Conservation (phyloP, 2,113 vertebrate species). For the Ictalurus furcatus region DNA sequence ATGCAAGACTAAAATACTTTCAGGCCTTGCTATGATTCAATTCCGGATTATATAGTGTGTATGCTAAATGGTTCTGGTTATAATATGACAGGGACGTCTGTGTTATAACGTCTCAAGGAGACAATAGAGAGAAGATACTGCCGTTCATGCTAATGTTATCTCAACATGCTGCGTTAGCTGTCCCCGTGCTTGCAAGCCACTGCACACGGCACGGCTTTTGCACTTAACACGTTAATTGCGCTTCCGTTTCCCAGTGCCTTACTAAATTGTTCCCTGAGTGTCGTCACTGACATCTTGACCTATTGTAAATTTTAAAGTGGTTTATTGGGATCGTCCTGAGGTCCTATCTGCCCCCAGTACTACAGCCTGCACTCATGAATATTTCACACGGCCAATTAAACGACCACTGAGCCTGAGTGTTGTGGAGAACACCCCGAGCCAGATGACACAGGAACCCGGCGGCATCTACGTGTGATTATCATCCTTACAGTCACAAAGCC, state of each 20-base stretch:
- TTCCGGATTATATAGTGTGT: background rate
- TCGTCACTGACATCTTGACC: conserved; percentile 50
- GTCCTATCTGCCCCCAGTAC: conserved; percentile 9
- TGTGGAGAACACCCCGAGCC: conserved; percentile 1
- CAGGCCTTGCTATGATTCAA: background rate
- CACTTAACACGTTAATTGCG: conserved; percentile 55
- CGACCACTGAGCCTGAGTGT: conserved; percentile 16
- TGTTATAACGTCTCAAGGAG: conserved; percentile 6
- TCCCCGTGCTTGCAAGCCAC: background rate
- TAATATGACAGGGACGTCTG: background rate
- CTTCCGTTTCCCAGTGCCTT: conserved; percentile 52
- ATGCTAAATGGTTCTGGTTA: background rate
- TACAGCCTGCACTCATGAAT: conserved; percentile 45
- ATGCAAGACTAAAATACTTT: background rate
- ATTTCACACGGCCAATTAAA: conserved; percentile 54
- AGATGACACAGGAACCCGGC: conserved; percentile 39
- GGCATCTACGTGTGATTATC: conserved; percentile 12
- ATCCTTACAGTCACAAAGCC: background rate
- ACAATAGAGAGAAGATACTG: conserved; percentile 21
- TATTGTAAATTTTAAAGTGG: conserved; percentile 53
- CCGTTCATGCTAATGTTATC: conserved; percentile 30
- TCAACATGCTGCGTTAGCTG: conserved; percentile 37
- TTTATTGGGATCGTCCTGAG: conserved; percentile 49
- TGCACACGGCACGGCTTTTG: conserved; percentile 28
- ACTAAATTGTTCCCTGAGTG: conserved; percentile 53